These are phyloP conservation scores for Machaerirhynchus nigripectus DNA, from an alignment of 2,113 vertebrate species.

Conservation along the genomic window DNA sequence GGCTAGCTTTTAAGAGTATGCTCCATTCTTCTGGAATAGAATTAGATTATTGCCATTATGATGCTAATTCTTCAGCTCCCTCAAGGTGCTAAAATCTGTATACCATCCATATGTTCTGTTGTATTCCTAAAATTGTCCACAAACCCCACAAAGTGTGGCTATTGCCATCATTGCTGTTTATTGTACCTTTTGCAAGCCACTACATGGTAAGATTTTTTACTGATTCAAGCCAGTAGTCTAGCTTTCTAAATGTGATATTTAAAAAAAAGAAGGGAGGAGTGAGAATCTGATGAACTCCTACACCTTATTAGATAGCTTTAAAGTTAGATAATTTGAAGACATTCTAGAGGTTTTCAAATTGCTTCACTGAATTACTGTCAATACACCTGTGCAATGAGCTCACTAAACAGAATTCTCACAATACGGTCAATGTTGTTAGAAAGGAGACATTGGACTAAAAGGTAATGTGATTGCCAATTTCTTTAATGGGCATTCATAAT, in stretches of 20 bases:
- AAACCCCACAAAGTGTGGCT: neutral
- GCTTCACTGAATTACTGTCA: conserved; percentile 39
- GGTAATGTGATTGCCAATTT: conserved; percentile 62
- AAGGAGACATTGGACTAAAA: conserved; percentile 71
- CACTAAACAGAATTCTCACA: conserved; percentile 54
- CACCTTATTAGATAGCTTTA: neutral
- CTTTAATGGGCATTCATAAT: conserved; percentile 73
- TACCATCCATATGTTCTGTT: neutral
- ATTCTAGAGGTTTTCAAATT: conserved; percentile 27
- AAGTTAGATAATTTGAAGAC: neutral
- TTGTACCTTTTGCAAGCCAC: neutral
- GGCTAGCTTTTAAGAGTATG: neutral
- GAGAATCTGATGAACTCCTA: conserved; percentile 7
- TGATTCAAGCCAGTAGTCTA: neutral
- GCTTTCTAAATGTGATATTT: neutral
- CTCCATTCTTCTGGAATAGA: neutral
- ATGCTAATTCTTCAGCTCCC: neutral
- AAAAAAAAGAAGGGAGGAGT: neutral
- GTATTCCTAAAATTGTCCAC: neutral
- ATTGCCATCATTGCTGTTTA: neutral
- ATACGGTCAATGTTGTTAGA: conserved; percentile 54
- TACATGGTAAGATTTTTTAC: neutral
- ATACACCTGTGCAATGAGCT: neutral
- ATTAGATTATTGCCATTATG: neutral
- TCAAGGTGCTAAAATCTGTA: neutral